Conservation (phyloP, 2,113 vertebrate genomes). For the Syngnathoides biaculeatus region DNA sequence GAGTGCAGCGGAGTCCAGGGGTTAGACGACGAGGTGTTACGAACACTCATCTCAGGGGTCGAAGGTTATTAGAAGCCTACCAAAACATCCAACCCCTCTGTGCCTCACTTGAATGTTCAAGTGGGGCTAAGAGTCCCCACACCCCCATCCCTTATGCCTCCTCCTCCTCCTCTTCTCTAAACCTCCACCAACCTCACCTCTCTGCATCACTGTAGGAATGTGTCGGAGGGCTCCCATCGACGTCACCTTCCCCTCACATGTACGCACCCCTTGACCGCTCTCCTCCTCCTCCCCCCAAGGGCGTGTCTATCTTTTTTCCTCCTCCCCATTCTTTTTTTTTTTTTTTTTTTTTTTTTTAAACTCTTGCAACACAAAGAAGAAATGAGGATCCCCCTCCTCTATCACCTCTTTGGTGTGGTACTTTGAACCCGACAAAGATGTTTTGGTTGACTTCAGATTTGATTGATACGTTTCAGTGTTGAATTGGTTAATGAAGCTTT, state of each 20-base stretch:
- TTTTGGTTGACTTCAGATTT: slow-evolving; percentile 67
- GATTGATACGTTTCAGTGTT: slow-evolving; percentile 67
- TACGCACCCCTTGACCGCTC: slow-evolving; percentile 48
- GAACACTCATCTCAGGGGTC: slow-evolving; percentile 62
- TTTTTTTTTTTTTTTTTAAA: slow-evolving; percentile 25
- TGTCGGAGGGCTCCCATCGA: slow-evolving; percentile 85
- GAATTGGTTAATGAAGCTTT: slow-evolving; percentile 84
- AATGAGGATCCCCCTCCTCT: slow-evolving; percentile 59
- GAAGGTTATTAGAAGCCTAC: slow-evolving; percentile 49
- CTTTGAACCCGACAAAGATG: slow-evolving; percentile 79
- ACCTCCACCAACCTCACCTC: slow-evolving; percentile 60
- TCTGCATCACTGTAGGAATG: slow-evolving; percentile 86
- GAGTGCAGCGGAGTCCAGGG: slow-evolving; percentile 51
- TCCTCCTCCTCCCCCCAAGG: slow-evolving; percentile 38
- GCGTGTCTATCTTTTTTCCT: slow-evolving; percentile 37
- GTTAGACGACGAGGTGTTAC: slow-evolving; percentile 34
- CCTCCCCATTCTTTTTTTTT: neutral
- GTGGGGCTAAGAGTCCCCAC: slow-evolving; percentile 45
- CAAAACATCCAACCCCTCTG: slow-evolving; percentile 51
- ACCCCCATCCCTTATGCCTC: too few relatives aligned
- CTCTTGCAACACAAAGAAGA: slow-evolving; percentile 51
- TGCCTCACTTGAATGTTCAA: slow-evolving; percentile 46
- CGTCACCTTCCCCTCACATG: slow-evolving; percentile 62
- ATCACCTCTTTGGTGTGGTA: slow-evolving; percentile 85
- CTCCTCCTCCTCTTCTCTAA: slow-evolving; percentile 11